Conservation (phyloP, 1,140 invertebrate genomes). For the Adelges cooleyi region DNA sequence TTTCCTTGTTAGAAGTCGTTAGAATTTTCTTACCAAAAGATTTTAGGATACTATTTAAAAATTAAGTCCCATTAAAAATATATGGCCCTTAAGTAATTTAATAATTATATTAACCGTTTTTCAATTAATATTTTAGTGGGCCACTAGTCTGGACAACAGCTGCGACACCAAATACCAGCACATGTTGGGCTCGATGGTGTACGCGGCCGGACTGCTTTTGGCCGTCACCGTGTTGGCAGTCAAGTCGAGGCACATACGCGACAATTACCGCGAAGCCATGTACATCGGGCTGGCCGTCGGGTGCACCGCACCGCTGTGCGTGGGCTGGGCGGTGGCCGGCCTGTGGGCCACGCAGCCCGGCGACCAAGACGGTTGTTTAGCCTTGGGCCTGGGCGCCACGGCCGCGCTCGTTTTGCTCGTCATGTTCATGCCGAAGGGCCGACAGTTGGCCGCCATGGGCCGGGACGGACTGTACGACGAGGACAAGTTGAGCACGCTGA, state of each 20-base stretch:
- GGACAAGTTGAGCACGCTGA: slow-evolving; percentile 63
- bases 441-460: slow-evolving; percentile 80
- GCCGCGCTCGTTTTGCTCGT: slow-evolving; percentile 73
- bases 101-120: no score
- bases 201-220: slow-evolving; percentile 68
- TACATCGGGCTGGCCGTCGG: slow-evolving; percentile 80
- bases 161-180: slow-evolving; percentile 43
- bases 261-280: slow-evolving; percentile 80
- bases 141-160: slow-evolving; percentile 19
- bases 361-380: slow-evolving; percentile 74
- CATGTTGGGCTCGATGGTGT: slow-evolving; percentile 64
- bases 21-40: no score
- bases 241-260: slow-evolving; percentile 73
- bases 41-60: no score
- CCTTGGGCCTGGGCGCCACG: slow-evolving; percentile 71
- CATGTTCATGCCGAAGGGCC: slow-evolving; percentile 87
- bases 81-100: no score
- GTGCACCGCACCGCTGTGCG: slow-evolving; percentile 72
- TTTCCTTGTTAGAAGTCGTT: no score
- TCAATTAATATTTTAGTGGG: slow-evolving; percentile 3
- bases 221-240: slow-evolving; percentile 73
- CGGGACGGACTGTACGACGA: slow-evolving; percentile 65
- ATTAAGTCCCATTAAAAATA: no score
- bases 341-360: slow-evolving; percentile 56
- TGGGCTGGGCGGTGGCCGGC: slow-evolving; percentile 48